phyloP scores from a whole-genome alignment of 1,140 invertebrate genomes.

The Platyura marginata region DNA sequence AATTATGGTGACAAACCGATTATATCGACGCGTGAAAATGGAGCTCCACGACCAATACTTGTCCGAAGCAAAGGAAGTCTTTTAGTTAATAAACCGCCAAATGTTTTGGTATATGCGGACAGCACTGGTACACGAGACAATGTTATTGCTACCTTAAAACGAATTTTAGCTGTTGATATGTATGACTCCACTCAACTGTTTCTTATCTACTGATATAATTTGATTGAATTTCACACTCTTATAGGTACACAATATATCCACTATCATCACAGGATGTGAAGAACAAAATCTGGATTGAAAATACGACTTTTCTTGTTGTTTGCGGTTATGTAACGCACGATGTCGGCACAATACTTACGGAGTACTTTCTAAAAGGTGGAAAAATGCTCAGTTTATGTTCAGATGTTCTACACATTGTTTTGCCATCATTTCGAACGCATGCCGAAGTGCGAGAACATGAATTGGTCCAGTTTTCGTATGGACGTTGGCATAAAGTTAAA shows the following conservation, averaged over 20 bases:
- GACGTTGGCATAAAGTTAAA: constrained; percentile 60
- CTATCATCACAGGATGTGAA: constrained; percentile 40
- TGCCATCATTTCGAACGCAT: constrained; percentile 62
- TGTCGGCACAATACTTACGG: constrained; percentile 41
- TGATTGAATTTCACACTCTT: no score
- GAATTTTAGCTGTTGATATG: no score
- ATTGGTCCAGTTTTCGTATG: constrained; percentile 63
- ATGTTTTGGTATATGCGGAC: constrained; percentile 68
- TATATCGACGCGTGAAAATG: constrained; percentile 1
- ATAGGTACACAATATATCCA: constrained; percentile 56
- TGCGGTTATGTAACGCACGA: constrained; percentile 49
- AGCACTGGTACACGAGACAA: constrained; percentile 48
- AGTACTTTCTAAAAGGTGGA: constrained; percentile 55
- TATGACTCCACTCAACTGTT: no score
- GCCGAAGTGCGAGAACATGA: constrained; percentile 67
- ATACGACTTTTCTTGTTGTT: constrained; percentile 54
- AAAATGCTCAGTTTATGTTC: constrained; percentile 66
- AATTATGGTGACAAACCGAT: not conserved
- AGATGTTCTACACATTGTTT: constrained; percentile 53
- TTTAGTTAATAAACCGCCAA: constrained; percentile 44
- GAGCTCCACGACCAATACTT: constrained; percentile 9
- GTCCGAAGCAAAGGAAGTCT: constrained; percentile 13
- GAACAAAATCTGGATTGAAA: constrained; percentile 45
- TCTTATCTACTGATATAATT: no score
- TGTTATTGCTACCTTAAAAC: constrained; percentile 42